These are phyloP conservation scores for Xyrichtys novacula DNA, from an alignment of 2,797 vertebrate genomes.

Conservation along the genomic window DNA sequence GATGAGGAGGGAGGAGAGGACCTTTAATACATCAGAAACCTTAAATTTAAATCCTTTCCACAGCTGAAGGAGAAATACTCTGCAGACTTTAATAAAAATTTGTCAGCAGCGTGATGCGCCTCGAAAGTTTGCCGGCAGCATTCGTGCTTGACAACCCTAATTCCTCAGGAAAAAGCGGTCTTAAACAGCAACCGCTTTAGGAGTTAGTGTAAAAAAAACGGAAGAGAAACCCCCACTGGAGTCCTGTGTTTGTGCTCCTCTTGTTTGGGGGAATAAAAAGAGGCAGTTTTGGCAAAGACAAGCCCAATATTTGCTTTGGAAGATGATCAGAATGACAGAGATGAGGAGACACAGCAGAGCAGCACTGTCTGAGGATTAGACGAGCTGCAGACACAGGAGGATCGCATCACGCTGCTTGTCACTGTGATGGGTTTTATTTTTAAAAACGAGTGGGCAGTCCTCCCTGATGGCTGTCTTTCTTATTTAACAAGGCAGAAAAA, in stretches of 20 bases:
- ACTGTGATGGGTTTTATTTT: slow-evolving; percentile 18
- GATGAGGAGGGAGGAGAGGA: not conserved
- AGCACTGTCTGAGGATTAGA: slow-evolving; percentile 3
- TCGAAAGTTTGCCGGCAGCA: not conserved
- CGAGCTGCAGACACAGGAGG: slow-evolving; percentile 16
- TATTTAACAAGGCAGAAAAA: slow-evolving; percentile 7
- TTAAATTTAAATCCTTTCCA: slow-evolving; percentile 1
- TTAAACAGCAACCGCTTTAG: slow-evolving; percentile 21
- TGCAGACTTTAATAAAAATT: slow-evolving; percentile 14
- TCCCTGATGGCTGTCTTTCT: not conserved
- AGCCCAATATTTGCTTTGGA: slow-evolving; percentile 19
- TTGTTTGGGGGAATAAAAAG: not conserved
- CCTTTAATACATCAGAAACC: slow-evolving; percentile 1
- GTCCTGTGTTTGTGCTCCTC: slow-evolving; percentile 8
- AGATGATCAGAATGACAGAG: slow-evolving; percentile 13
- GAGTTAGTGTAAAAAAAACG: slow-evolving; percentile 8
- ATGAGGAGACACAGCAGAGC: not conserved
- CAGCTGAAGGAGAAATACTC: not conserved
- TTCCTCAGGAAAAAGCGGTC: not conserved
- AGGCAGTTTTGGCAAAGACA: slow-evolving; percentile 11
- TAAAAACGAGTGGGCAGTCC: not conserved
- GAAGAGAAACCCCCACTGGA: slow-evolving; percentile 8
- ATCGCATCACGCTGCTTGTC: not conserved
- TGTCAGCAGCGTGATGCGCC: slow-evolving; percentile 8
- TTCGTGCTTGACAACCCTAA: not conserved